Conservation (phyloP, 2,888 invertebrate genomes). For the Trachelus troglodyta region DNA sequence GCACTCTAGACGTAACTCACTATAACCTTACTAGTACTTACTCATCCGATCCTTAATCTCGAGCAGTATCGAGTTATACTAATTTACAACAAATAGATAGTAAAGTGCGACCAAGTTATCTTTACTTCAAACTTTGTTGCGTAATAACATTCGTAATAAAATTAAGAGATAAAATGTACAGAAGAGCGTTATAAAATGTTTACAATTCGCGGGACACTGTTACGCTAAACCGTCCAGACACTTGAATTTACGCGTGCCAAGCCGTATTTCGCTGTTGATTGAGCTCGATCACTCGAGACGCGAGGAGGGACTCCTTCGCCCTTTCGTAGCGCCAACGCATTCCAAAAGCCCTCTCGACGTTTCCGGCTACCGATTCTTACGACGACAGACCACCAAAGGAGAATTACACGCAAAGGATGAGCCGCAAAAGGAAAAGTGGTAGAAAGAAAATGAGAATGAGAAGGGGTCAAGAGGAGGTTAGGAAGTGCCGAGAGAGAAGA, state of each 20-base stretch:
- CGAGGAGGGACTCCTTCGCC: too few relatives aligned
- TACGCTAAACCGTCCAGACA: constrained; percentile 56
- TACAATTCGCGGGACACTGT: constrained; percentile 51
- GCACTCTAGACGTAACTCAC: constrained; percentile 29
- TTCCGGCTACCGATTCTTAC: too few relatives aligned
- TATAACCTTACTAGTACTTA: constrained; percentile 29
- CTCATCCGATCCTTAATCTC: too few relatives aligned
- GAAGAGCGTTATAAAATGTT: constrained; percentile 59
- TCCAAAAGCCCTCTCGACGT: too few relatives aligned
- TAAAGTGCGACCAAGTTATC: constrained; percentile 38
- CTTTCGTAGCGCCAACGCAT: too few relatives aligned
- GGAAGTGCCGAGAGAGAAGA: too few relatives aligned
- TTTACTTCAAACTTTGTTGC: constrained; percentile 35
- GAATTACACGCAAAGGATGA: too few relatives aligned
- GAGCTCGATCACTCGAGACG: too few relatives aligned
- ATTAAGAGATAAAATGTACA: constrained; percentile 64
- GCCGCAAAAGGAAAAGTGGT: neutral
- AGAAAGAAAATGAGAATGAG: neutral
- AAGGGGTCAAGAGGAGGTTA: neutral
- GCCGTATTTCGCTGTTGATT: too few relatives aligned
- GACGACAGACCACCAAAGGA: too few relatives aligned
- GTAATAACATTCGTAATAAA: constrained; percentile 47
- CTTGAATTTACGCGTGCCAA: constrained; percentile 19
- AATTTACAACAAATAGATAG: constrained; percentile 47
- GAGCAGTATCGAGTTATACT: neutral